Conservation (phyloP, 2,113 vertebrate genomes). For the Orycteropus afer region DNA sequence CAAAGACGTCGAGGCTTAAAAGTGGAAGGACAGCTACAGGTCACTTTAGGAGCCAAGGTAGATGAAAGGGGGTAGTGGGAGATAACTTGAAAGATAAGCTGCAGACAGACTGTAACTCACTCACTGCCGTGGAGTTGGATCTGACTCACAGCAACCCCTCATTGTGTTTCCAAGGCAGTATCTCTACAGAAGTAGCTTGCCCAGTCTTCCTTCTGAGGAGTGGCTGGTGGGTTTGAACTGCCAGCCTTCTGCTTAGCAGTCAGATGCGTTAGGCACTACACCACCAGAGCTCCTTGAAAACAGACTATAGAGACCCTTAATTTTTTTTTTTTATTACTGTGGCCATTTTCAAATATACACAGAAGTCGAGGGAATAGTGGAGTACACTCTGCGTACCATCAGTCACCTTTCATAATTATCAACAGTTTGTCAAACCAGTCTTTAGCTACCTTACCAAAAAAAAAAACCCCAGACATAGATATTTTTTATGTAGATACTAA, state of each 20-base stretch:
- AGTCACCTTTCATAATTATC: not conserved
- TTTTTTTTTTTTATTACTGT: not conserved
- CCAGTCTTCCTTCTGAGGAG: no score
- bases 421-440: not conserved
- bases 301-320: not conserved
- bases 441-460: not conserved
- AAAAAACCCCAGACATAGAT: not conserved
- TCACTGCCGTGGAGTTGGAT: no score
- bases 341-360: not conserved
- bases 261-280: no score
- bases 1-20: not conserved
- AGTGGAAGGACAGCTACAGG: not conserved
- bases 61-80: not conserved
- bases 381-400: not conserved
- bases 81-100: not conserved
- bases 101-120: no score
- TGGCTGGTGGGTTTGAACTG: no score
- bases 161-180: no score
- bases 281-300: no score
- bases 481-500: not conserved
- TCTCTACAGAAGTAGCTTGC: no score
- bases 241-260: no score
- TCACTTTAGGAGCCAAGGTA: not conserved
- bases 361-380: not conserved
- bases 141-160: no score